phyloP scores from a whole-genome alignment of 2,113 vertebrate genomes.

The Muscicapa adusta region DNA sequence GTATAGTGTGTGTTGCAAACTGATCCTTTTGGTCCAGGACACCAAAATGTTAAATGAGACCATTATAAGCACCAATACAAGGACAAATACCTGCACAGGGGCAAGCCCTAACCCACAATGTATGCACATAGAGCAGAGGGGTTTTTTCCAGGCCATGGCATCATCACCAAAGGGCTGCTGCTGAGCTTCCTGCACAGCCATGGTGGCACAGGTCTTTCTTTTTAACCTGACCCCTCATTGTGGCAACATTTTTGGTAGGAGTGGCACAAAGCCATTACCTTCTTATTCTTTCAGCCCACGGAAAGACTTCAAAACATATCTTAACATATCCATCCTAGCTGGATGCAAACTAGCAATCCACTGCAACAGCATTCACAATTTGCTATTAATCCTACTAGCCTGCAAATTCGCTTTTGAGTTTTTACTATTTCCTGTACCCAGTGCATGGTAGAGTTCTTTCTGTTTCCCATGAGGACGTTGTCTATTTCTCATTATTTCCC shows the following conservation, averaged over 20 bases:
- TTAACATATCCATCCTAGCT: background rate
- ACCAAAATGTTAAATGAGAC: background rate
- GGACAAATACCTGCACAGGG: background rate
- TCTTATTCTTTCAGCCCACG: background rate
- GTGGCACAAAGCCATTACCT: background rate
- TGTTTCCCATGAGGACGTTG: background rate
- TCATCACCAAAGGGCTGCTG: background rate
- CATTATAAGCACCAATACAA: background rate
- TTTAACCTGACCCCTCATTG: background rate
- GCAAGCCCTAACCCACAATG: background rate
- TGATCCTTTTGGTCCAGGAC: background rate
- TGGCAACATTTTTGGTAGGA: background rate
- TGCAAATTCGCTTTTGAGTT: background rate
- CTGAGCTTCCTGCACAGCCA: background rate
- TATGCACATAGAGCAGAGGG: background rate
- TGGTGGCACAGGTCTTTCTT: background rate
- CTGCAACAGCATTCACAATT: background rate
- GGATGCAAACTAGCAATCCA: background rate
- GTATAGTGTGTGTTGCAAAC: background rate
- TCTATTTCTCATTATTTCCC: background rate
- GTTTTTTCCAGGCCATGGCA: background rate
- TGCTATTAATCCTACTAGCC: background rate
- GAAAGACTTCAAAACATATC: background rate
- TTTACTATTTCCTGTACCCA: background rate
- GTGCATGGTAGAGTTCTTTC: background rate